A percentile compares a stretch with the other conserved stretches of the same genome.
Evolutionary conservation across 2,888 invertebrate genomes (phyloP).

Genomic region (Pollenia griseotomentosa): DNA sequence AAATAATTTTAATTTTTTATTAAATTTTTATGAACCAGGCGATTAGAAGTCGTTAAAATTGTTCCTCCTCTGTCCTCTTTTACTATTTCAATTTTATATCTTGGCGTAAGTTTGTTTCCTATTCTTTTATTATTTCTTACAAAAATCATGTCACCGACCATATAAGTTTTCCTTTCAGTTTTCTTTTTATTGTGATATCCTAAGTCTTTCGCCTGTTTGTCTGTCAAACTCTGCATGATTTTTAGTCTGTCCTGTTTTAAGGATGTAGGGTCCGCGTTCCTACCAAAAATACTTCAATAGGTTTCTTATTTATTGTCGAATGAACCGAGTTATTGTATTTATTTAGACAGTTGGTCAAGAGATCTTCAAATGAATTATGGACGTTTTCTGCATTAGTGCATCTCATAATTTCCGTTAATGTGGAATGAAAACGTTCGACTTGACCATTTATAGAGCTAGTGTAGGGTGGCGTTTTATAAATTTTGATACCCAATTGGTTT

Average conservation of each 20-base stretch:
- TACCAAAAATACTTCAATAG: slow-evolving; percentile 60
- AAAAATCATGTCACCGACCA: neutral
- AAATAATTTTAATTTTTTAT: slow-evolving; percentile 14
- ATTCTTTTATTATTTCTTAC: slow-evolving; percentile 27
- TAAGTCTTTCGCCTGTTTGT: slow-evolving; percentile 8
- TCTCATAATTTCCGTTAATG: slow-evolving; percentile 62
- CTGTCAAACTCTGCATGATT: slow-evolving; percentile 1
- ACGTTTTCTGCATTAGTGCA: slow-evolving; percentile 51
- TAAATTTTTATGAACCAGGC: slow-evolving; percentile 19
- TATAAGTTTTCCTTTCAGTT: neutral
- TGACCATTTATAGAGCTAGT: slow-evolving; percentile 52
- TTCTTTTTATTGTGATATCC: slow-evolving; percentile 10
- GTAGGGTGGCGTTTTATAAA: slow-evolving; percentile 69
- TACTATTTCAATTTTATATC: slow-evolving; percentile 30
- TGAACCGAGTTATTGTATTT: slow-evolving; percentile 66
- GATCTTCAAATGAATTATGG: slow-evolving; percentile 27
- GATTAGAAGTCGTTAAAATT: neutral
- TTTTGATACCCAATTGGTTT: slow-evolving; percentile 51
- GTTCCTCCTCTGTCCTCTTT: slow-evolving; percentile 26
- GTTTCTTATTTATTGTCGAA: slow-evolving; percentile 54
- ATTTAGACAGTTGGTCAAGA: slow-evolving; percentile 48
- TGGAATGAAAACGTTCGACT: slow-evolving; percentile 69
- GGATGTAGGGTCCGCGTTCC: neutral
- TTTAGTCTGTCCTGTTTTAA: slow-evolving; percentile 26
- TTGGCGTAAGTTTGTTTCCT: slow-evolving; percentile 33